A percentile compares a stretch with the other conserved stretches of the same genome.
Conservation (phyloP, 1,140 invertebrate species). For the Drosophila triauraria region DNA sequence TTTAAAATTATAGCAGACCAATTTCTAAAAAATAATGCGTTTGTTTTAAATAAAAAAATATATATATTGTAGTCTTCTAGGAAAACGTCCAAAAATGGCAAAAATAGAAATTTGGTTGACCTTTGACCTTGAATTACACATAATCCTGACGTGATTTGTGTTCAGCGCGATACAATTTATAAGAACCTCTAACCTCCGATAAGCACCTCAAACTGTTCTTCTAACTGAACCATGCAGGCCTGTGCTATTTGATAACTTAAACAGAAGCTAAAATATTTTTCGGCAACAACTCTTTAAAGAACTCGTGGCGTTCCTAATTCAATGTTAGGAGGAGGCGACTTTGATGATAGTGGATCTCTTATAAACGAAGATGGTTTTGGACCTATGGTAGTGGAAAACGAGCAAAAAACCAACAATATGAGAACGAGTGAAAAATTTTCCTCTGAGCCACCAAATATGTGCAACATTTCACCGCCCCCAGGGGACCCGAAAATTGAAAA, state of each 20-base stretch:
- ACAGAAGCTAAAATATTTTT: background rate
- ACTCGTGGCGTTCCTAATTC: constrained; percentile 63
- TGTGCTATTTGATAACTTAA: background rate
- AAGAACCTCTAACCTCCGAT: too few species aligned
- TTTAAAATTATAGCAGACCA: too few species aligned
- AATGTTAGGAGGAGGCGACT: constrained; percentile 52
- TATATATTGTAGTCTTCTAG: too few species aligned
- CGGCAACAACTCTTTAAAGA: constrained; percentile 30
- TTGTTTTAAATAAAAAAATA: too few species aligned
- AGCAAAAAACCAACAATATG: constrained; percentile 27
- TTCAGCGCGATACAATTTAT: too few species aligned
- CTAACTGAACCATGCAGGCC: too few species aligned
- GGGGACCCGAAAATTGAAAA: constrained; percentile 83
- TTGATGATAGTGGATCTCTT: constrained; percentile 71
- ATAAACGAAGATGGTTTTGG: constrained; percentile 54
- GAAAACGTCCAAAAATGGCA: too few species aligned
- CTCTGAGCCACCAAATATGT: constrained; percentile 38
- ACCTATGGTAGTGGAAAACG: constrained; percentile 17
- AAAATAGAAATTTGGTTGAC: too few species aligned
- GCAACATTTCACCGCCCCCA: constrained; percentile 79
- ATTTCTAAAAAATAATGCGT: too few species aligned
- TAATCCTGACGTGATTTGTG: too few species aligned
- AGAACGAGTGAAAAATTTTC: constrained; percentile 38
- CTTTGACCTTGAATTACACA: too few species aligned
- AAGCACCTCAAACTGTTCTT: too few species aligned